Conservation (phyloP, 2,888 invertebrate genomes). For the Odontocerum albicorne region DNA sequence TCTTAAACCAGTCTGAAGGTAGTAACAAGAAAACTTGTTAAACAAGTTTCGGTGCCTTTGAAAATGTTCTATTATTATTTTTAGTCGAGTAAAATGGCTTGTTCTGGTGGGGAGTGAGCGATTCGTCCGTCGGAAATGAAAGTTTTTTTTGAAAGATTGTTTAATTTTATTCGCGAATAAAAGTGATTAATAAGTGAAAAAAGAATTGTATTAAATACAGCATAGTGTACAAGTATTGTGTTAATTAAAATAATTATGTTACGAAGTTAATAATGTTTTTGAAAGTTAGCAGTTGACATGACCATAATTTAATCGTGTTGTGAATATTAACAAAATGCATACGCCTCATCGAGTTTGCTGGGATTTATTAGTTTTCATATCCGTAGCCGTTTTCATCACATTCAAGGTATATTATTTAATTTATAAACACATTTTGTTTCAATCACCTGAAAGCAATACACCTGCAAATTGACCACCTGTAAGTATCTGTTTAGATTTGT, state of each 20-base stretch:
- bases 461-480: too few species aligned
- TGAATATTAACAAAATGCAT: slow-evolving; percentile 20
- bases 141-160: slow-evolving; percentile 12
- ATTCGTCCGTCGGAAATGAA: slow-evolving; percentile 5
- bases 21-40: too few species aligned
- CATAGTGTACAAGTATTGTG: not conserved
- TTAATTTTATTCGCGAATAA: slow-evolving; percentile 7
- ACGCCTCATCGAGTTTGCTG: slow-evolving; percentile 7
- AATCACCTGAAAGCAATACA: slow-evolving; percentile 2
- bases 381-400: slow-evolving; percentile 9
- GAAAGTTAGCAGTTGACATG: slow-evolving; percentile 12
- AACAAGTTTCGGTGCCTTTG: too few species aligned
- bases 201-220: too few species aligned
- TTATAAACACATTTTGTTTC: not conserved
- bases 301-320: slow-evolving; percentile 14
- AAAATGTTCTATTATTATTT: too few species aligned
- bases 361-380: slow-evolving; percentile 12
- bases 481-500: too few species aligned
- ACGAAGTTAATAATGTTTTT: slow-evolving; percentile 6
- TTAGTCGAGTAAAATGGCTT: slow-evolving; percentile 3
- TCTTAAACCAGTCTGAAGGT: too few species aligned
- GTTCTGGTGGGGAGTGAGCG: not conserved
- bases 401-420: slow-evolving; percentile 6
- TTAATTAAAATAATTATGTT: too few species aligned
- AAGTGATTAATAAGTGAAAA: slow-evolving; percentile 7